Base-by-base conservation (phyloP, 2,888 invertebrate species). In the Thymelicus lineola region DNA sequence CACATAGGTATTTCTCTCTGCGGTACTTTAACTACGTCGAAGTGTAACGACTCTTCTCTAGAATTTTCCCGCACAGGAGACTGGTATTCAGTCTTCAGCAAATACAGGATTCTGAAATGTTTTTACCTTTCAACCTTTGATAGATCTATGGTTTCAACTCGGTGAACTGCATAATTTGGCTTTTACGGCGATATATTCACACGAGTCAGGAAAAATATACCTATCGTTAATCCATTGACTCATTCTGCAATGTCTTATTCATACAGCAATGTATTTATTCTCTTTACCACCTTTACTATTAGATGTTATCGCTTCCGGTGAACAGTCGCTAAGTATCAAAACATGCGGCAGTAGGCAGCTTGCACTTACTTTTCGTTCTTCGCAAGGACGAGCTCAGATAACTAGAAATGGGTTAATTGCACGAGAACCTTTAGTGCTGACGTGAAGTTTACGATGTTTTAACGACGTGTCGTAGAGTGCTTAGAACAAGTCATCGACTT, bases 391-490 rank as follows among this genome's bases (percentile, higher is more conserved):
- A 58, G 17, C 62, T 63, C 59, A 70, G 69, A 72, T 72, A 66
- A 61, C 62, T 72, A 28, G 63, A 70, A 72, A 70, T 70, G 59
- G 70, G 72, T 72, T 70, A 70, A 72, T 69, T 66, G 66, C 53
- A 57, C 48, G n/a, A 36, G 63, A 58, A 35, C 46, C 45, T 28
- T 61, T n/a, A 60, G 20, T 46, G 12, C 45, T 28, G 10, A 46
- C 60, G 60, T 28, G 14, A 57, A 62, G 55, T 14, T 67, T 66
- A 70, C 63, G 66, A 63, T 48, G 35, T 62, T 66, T 60, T 50
- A 50, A 46, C 60, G 60, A 60, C 46, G 48, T 50, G 48, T 17
- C 15, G 48, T 17, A 50, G 15, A 50, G 48, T 50, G 17, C 17
- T 50, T 17, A 50, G 48, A 50, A 9, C 17, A 15, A 12, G 2